Percentiles rank a stretch among this genome's conserved stretches.
Conservation (phyloP, 2,113 vertebrate species). For the Phycodurus eques region DNA sequence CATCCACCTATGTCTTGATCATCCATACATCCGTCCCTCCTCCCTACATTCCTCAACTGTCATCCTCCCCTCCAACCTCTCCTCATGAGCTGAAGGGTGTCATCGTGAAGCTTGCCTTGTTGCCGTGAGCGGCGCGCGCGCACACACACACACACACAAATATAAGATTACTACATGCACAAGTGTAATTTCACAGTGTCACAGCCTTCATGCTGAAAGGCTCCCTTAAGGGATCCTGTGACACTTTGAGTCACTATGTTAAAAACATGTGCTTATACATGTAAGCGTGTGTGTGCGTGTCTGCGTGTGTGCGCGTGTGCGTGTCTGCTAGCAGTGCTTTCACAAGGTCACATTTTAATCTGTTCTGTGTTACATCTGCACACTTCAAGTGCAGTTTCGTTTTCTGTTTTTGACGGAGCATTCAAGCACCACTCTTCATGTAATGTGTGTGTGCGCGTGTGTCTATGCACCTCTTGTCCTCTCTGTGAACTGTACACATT, state of each 20-base stretch:
- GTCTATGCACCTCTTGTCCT: slow-evolving; percentile 35
- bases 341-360: not conserved
- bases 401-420: not conserved
- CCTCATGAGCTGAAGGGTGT: slow-evolving; percentile 40
- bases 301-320: not conserved
- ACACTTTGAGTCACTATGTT: slow-evolving; percentile 24
- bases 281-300: not conserved
- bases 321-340: not conserved
- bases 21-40: not conserved
- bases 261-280: not conserved
- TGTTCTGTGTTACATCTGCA: not conserved
- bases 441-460: not conserved
- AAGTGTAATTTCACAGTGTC: slow-evolving; percentile 9
- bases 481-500: slow-evolving; percentile 52
- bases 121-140: slow-evolving; percentile 31
- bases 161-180: too few species aligned
- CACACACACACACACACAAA: slow-evolving; percentile 6
- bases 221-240: slow-evolving; percentile 21
- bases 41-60: not conserved
- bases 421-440: not conserved
- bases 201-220: slow-evolving; percentile 26
- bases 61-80: slow-evolving; percentile 12
- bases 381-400: not conserved
- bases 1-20: not conserved
- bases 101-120: slow-evolving; percentile 45